A percentile compares a stretch with the other conserved stretches of the same genome.
Conservation (phyloP, 2,113 vertebrate genomes). For the Passer montanus region DNA sequence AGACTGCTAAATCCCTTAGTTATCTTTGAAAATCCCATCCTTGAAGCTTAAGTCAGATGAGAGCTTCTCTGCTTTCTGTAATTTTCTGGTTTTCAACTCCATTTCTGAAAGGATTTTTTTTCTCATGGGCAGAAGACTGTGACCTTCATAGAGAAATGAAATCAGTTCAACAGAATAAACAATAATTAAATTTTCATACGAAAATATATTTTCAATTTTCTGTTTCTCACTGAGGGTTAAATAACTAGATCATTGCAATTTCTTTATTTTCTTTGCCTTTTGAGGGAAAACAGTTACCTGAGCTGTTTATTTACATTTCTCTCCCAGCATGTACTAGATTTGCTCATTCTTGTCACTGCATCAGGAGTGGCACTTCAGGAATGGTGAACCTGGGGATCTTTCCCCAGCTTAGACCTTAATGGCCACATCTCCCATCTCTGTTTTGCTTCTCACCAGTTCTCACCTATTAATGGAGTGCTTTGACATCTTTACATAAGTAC, state of each 20-base stretch:
- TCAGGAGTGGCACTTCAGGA: not conserved
- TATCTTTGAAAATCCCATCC: conserved; percentile 64
- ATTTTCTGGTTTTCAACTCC: conserved; percentile 54
- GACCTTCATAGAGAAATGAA: conserved; percentile 33
- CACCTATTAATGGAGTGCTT: not conserved
- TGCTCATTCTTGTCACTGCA: not conserved
- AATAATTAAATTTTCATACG: conserved; percentile 39
- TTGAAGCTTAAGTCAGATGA: conserved; percentile 61
- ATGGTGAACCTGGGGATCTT: not conserved
- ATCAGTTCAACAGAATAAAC: conserved; percentile 42
- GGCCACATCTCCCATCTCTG: not conserved
- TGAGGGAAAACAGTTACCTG: not conserved
- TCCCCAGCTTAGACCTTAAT: not conserved
- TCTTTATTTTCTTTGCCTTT: conserved; percentile 33
- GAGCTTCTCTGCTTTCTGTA: conserved; percentile 54
- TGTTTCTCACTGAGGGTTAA: conserved; percentile 21
- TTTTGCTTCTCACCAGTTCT: not conserved
- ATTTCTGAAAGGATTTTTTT: conserved; percentile 41
- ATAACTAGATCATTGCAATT: not conserved
- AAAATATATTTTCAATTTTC: conserved; percentile 26
- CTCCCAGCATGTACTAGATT: not conserved
- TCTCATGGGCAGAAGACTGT: not conserved
- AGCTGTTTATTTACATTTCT: conserved; percentile 13
- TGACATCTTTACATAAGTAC: not conserved
- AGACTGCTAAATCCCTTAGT: conserved; percentile 63